Evolutionary conservation across 2,113 vertebrate genomes (phyloP).

Genomic region (Edolisoma coerulescens): DNA sequence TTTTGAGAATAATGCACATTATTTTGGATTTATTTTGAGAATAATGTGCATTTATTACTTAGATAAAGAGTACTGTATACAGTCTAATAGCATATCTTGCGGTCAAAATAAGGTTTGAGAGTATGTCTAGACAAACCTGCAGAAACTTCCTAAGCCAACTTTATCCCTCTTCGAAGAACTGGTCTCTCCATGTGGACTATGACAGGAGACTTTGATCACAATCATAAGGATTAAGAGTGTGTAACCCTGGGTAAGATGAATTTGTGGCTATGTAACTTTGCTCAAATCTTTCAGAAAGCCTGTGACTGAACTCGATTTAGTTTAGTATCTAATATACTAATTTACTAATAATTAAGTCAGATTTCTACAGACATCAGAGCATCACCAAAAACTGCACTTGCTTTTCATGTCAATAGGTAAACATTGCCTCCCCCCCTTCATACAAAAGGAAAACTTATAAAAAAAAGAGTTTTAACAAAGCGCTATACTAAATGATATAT

Average conservation of each 20-base stretch:
- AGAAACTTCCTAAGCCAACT: neutral
- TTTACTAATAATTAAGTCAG: neutral
- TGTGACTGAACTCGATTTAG: neutral
- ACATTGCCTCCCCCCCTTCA: accelerated
- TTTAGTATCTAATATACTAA: neutral
- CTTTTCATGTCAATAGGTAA: neutral
- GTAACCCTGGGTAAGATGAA: neutral
- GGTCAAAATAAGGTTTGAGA: neutral
- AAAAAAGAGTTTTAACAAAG: neutral
- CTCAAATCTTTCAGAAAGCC: neutral
- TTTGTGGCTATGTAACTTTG: neutral
- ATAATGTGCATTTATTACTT: neutral
- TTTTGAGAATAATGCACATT: neutral
- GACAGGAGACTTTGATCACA: neutral
- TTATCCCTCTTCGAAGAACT: neutral
- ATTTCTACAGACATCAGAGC: neutral
- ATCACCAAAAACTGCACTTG: neutral
- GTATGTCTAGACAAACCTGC: neutral
- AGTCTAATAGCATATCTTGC: neutral
- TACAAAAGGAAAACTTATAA: neutral
- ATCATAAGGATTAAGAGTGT: neutral
- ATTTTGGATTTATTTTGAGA: neutral
- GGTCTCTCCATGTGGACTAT: neutral
- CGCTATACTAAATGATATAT: neutral
- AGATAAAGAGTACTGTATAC: neutral